Evolutionary conservation across 2,797 vertebrate species (phyloP).

Genomic region (Halcyon badia): DNA sequence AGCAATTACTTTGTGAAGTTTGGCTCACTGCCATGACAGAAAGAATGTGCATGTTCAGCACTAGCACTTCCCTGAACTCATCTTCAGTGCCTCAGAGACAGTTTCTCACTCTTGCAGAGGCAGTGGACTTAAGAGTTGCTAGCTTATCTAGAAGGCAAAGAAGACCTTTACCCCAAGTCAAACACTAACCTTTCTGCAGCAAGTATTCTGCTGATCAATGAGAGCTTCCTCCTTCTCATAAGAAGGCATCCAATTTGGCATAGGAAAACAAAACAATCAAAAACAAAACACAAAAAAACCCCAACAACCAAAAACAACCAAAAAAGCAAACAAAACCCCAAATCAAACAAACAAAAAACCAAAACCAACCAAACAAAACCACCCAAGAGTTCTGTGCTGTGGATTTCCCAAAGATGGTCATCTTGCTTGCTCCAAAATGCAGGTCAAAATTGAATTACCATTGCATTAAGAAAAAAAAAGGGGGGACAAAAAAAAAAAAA

Average conservation of each 20-base stretch:
- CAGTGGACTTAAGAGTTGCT: neutral
- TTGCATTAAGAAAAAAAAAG: neutral
- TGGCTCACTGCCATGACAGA: conserved; percentile 18
- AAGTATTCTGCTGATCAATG: neutral
- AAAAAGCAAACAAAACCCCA: neutral
- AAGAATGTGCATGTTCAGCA: conserved; percentile 46
- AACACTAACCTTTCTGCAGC: neutral
- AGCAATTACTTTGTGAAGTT: conserved; percentile 54
- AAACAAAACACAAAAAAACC: no score
- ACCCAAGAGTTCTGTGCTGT: neutral
- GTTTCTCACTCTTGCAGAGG: neutral
- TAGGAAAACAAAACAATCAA: no score
- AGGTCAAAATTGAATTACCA: neutral
- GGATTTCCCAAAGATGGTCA: neutral
- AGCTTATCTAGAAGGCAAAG: neutral
- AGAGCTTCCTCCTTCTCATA: neutral
- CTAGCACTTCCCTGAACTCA: neutral
- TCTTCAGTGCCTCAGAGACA: conserved; percentile 1
- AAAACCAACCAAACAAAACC: no score
- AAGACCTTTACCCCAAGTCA: neutral
- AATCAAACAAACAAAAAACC: neutral
- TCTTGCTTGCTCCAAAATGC: neutral
- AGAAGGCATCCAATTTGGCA: neutral
- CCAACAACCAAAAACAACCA: neutral
- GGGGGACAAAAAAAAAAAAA: neutral